Base-by-base conservation (phyloP, 53 echinoderm and acorn worm genomes). In the Holothuria leucospilota region DNA sequence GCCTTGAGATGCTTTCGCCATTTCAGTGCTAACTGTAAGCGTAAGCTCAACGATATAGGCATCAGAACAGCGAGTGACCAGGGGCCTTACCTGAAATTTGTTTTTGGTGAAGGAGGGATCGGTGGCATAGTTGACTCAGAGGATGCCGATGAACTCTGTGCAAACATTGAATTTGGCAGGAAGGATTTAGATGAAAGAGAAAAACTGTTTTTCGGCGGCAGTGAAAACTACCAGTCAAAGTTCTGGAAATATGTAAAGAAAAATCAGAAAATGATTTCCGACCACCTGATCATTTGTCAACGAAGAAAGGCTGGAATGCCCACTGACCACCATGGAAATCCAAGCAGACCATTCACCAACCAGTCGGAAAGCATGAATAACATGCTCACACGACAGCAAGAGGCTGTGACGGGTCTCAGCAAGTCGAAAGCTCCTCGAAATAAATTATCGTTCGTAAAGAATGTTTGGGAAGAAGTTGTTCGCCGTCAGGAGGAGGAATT, bases 11-110 rank as follows among this genome's bases (percentile, higher is more conserved):
- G 88, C 53, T 67, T 88, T 66, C 28, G 67, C 6, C 82, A 88
- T 30, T 88, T 88, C 29, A 28, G 34, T 29, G n/a, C 21, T 49
- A 88, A 82, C 59, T 88, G 88, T 39, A 69, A 85, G 26, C 26
- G 29, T 26, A 85, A 85, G 30, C 28, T 85, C 15, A 39, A 74
- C 25, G 25, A 25, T 13, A 63, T 63, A 63, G 63, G 63, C 63
- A 63, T 63, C 63, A 63, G 63, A 63, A 6, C 63, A 21, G 26
- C n/a, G 12, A 21, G 26, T 5, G 63, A 63, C 12, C 63, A 63
- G 63, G 63, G 12, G 12, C 63, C 21, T 13, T 63, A 7, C 63
- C n/a, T 63, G 63, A 63, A 63, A 25, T 63, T 23, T 63, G 63
- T 63, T 63, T 63, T 63, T 13, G 63, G 63, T 6, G 26, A 63